A percentile compares a stretch with the other conserved stretches of the same genome.
Evolutionary conservation across 1,140 invertebrate species (phyloP).

Genomic region (Drosophila ironensis): DNA sequence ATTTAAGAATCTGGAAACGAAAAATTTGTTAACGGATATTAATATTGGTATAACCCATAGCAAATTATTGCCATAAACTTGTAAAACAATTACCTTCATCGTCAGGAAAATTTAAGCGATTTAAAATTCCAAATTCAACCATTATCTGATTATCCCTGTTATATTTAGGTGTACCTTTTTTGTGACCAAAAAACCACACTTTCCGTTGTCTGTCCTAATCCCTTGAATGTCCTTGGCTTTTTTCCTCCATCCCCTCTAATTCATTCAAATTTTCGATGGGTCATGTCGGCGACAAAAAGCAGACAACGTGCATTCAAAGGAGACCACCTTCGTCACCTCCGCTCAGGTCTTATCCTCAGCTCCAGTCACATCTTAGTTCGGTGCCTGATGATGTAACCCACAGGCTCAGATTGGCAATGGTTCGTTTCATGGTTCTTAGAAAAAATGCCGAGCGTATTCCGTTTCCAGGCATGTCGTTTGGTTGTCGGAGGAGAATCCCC

Average conservation of each 20-base stretch:
- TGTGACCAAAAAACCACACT: neutral
- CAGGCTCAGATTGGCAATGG: constrained; percentile 16
- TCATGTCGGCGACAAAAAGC: neutral
- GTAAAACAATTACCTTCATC: neutral
- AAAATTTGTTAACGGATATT: too few relatives aligned
- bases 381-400: constrained; percentile 50
- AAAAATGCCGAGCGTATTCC: constrained; percentile 16
- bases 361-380: neutral
- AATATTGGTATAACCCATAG: too few relatives aligned
- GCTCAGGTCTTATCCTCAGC: neutral
- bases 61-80: too few relatives aligned
- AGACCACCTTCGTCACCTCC: neutral
- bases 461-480: constrained; percentile 2
- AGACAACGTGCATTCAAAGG: neutral
- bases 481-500: neutral
- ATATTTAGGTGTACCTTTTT: neutral
- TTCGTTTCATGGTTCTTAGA: constrained; percentile 19
- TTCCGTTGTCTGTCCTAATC: neutral
- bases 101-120: too few relatives aligned
- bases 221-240: neutral
- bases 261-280: neutral
- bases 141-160: constrained; percentile 12
- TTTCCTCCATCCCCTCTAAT: neutral
- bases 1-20: neutral
- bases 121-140: neutral